Base-by-base conservation (phyloP, 2,888 invertebrate genomes). In the Epirrhoe alternata region DNA sequence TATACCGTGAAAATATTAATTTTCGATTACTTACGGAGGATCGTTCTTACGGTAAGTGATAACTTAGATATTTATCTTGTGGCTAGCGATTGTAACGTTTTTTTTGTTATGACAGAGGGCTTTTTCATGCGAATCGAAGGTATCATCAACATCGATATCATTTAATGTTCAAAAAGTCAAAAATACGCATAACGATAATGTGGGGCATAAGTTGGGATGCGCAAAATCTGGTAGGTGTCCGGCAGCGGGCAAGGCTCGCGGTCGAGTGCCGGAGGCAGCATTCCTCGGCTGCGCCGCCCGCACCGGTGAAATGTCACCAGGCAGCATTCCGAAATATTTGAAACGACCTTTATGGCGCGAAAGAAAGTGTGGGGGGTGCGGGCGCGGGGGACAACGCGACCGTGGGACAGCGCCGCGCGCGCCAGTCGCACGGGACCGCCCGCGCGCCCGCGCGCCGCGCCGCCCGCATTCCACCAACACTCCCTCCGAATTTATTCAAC, bases 381-480 rank as follows among this genome's bases (percentile, higher is more conserved):
- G 82, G 80, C 79, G 82, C 92, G 94, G 94, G 94, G 94, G 90
- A 10, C 52, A 92, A 90, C 93, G 90, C 94, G 94, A 94, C 94
- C 94, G 94, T 94, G 95, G 95, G 95, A 94, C 95, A 95, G 95
- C 94, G 94, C 93, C 94, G 94, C 92, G 90, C 91, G 89, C 90
- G 89, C 89, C 87, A 89, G 87, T 90, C 93, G 90, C 91, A 90
- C 90, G 90, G 86, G 88, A 86, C 91, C 85, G 86, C 86, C 83
- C 87, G 81, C 85, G 81, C 86, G 80, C 78, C 72, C 86, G 78
- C 85, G 71, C 84, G 83, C 71, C 86, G 78, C 85, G 71, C 84
- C 84, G 83, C 88, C 85, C 87, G 87, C 90, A 88, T 89, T 90
- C 89, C 90, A 87, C 84, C 86, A 87, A 86, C 86, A 87, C 87